A percentile compares a stretch with the other conserved stretches of the same genome.
Conservation (phyloP, 2,113 vertebrate genomes). For the Procapra przewalskii region DNA sequence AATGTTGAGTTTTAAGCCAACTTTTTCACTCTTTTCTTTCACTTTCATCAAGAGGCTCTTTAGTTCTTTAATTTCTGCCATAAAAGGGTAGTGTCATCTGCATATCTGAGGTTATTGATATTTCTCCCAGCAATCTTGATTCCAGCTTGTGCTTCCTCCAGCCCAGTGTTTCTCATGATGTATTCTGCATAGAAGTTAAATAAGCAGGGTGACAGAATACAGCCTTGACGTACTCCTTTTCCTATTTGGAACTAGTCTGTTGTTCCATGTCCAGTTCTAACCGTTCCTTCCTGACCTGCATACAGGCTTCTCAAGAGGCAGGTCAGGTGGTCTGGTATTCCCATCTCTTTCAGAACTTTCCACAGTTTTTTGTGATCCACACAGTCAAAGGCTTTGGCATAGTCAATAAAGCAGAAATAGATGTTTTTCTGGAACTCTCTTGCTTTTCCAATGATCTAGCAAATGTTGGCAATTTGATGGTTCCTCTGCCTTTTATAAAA, state of each 20-base stretch:
- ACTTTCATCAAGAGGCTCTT: background rate
- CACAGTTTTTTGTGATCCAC: background rate
- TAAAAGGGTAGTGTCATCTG: background rate
- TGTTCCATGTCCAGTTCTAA: background rate
- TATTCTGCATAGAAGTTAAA: background rate
- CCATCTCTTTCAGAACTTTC: background rate
- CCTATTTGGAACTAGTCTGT: background rate
- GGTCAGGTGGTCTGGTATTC: background rate
- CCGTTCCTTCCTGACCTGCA: background rate
- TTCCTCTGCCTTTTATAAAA: background rate
- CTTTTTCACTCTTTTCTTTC: background rate
- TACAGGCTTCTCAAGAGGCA: background rate
- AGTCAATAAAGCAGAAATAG: background rate
- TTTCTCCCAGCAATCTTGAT: background rate
- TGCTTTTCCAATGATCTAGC: rapidly evolving
- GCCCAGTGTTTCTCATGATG: background rate
- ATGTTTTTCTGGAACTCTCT: background rate
- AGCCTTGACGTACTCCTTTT: background rate
- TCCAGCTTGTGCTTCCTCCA: background rate
- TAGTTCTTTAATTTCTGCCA: background rate
- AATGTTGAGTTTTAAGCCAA: background rate
- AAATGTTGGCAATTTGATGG: background rate
- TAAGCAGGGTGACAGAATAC: background rate
- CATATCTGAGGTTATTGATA: background rate
- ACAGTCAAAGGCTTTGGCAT: background rate